These are phyloP conservation scores for Spilosoma lubricipeda DNA, from an alignment of 2,888 invertebrate genomes.

Conservation along the genomic window DNA sequence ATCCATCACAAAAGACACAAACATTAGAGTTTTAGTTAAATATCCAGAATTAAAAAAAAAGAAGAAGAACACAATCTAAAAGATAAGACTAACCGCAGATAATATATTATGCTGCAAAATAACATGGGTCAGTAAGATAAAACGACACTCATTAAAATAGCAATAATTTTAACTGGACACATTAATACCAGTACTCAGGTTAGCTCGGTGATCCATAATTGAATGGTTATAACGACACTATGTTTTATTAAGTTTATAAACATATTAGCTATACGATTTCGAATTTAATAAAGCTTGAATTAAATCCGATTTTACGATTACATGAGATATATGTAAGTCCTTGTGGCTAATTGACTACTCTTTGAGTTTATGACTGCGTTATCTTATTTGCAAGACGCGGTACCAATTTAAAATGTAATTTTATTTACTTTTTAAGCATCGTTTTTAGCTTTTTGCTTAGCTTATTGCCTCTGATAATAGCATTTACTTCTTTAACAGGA, in stretches of 20 bases:
- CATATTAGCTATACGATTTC: background rate
- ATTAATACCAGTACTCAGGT: background rate
- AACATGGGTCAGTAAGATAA: background rate
- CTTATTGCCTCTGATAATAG: background rate
- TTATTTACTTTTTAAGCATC: constrained; percentile 34
- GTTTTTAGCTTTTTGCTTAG: constrained; percentile 9
- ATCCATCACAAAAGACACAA: no score
- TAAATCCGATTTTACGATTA: constrained; percentile 21
- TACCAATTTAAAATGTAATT: constrained; percentile 45
- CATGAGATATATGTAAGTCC: constrained; percentile 24
- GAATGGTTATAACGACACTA: constrained; percentile 4
- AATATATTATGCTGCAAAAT: background rate
- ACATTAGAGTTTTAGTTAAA: background rate
- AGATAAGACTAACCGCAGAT: background rate
- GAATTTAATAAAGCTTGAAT: constrained; percentile 18
- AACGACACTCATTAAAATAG: background rate
- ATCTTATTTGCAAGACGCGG: constrained; percentile 48
- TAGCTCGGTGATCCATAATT: background rate
- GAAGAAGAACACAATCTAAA: background rate
- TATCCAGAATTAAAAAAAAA: background rate
- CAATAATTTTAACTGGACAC: background rate
- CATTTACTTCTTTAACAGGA: background rate
- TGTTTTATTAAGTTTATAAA: constrained; percentile 9
- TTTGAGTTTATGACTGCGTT: constrained; percentile 48
- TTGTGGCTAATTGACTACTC: constrained; percentile 52